Percentiles rank a stretch among this genome's conserved stretches.
Conservation (phyloP, 2,888 invertebrate species). For the Adineta ricciae region DNA sequence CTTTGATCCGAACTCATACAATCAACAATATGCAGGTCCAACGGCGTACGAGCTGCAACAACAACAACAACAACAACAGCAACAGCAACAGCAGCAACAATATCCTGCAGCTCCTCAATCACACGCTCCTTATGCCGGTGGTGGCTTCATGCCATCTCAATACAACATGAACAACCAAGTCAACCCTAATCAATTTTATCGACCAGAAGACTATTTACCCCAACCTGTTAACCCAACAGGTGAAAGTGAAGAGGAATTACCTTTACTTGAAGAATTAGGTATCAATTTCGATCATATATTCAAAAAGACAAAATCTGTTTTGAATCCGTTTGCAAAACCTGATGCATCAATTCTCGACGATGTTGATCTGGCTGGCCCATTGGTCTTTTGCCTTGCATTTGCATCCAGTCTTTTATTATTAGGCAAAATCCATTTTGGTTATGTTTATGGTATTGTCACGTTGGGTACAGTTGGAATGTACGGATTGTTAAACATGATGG, state of each 20-base stretch:
- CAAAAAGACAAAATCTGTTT: constrained; percentile 29
- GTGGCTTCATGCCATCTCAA: not conserved
- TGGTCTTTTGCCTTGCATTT: constrained; percentile 73
- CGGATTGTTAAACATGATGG: constrained; percentile 69
- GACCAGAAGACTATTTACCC: not conserved
- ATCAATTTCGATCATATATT: constrained; percentile 34
- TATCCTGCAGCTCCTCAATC: not conserved
- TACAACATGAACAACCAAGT: not conserved
- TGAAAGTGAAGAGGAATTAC: constrained; percentile 1
- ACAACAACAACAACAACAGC: not conserved
- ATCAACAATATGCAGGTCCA: not conserved
- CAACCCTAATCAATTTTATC: not conserved
- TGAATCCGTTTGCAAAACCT: constrained; percentile 31
- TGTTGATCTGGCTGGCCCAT: constrained; percentile 81
- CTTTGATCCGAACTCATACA: not conserved
- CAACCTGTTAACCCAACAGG: not conserved
- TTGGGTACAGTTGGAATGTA: constrained; percentile 83
- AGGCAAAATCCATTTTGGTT: constrained; percentile 65
- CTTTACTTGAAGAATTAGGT: constrained; percentile 32
- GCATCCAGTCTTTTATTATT: constrained; percentile 56
- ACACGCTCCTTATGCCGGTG: not conserved
- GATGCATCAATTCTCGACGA: constrained; percentile 39
- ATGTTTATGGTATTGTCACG: constrained; percentile 81
- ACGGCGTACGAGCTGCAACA: not conserved
- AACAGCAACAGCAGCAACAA: not conserved